phyloP scores from a whole-genome alignment of 2,888 invertebrate genomes.

The Pseudococcus jackbeardsleyi region DNA sequence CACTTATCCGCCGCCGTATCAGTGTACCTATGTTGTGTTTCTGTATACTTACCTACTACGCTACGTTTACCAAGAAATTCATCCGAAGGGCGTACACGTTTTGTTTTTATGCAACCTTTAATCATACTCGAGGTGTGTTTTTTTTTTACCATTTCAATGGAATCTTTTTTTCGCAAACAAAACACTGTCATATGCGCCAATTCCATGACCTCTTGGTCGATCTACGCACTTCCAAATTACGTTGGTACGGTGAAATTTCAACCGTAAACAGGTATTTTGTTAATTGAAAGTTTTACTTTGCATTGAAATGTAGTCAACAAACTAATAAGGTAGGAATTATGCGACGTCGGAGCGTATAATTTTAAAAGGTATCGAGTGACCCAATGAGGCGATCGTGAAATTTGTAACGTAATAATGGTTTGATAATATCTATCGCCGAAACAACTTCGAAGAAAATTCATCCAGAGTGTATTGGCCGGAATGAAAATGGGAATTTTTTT shows the following conservation, averaged over 20 bases:
- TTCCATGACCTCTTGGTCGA: neutral
- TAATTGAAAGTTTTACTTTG: constrained; percentile 23
- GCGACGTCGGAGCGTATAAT: neutral
- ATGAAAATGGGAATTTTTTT: neutral
- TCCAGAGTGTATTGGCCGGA: neutral
- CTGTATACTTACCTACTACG: neutral
- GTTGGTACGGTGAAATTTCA: neutral
- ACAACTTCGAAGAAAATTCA: constrained; percentile 19
- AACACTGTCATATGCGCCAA: constrained; percentile 32
- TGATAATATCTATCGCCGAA: neutral
- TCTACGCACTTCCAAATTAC: constrained; percentile 1
- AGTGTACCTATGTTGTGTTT: neutral
- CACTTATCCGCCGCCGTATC: constrained; percentile 8
- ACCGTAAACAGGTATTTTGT: constrained; percentile 1
- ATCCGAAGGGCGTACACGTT: constrained; percentile 46
- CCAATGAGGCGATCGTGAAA: neutral
- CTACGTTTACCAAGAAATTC: constrained; percentile 17
- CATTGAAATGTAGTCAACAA: neutral
- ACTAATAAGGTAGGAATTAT: neutral
- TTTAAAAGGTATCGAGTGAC: neutral
- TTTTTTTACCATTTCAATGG: constrained; percentile 16
- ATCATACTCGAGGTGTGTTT: constrained; percentile 35
- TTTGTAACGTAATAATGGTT: neutral
- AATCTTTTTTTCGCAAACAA: constrained; percentile 47
- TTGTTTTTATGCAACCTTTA: constrained; percentile 44